Percentiles rank a stretch among this genome's conserved stretches.
These are phyloP conservation scores for Mus spretus DNA, from an alignment of 2,797 vertebrate species.

Conservation along the genomic window DNA sequence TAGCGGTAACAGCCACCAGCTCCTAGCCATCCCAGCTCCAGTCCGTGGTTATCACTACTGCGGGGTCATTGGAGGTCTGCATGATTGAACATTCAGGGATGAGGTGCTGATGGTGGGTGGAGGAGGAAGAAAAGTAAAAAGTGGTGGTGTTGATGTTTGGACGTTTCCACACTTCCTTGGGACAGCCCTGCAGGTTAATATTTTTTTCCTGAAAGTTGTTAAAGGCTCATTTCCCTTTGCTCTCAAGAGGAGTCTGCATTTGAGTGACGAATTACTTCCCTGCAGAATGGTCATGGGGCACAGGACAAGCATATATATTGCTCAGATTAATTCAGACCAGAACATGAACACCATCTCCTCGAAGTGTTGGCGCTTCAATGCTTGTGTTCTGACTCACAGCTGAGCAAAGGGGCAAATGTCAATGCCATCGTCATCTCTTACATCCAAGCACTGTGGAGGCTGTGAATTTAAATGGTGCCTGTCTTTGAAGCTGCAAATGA, in stretches of 20 bases:
- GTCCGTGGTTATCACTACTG: too few species aligned
- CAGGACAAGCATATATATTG: not conserved
- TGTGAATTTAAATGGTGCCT: conserved; percentile 68
- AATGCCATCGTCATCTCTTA: conserved; percentile 60
- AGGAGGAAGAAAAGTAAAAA: not conserved
- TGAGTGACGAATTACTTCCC: conserved; percentile 33
- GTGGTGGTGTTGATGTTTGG: too few species aligned
- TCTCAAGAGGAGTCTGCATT: not conserved
- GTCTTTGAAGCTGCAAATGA: conserved; percentile 78
- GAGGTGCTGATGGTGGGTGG: not conserved
- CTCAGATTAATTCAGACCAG: conserved; percentile 23
- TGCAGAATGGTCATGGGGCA: not conserved
- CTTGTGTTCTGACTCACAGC: conserved; percentile 66
- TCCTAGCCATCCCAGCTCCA: not conserved
- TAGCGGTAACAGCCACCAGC: not conserved
- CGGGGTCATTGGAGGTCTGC: not conserved
- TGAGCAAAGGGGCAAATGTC: conserved; percentile 70
- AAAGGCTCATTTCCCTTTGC: not conserved
- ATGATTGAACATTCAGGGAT: not conserved
- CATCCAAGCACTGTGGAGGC: conserved; percentile 38
- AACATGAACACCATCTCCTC: conserved; percentile 44
- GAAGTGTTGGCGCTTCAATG: conserved; percentile 42
- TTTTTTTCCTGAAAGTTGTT: not conserved
- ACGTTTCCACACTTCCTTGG: not conserved
- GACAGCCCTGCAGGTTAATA: not conserved